These are phyloP conservation scores for Carcina quercana DNA, from an alignment of 2,888 invertebrate genomes.

Conservation along the genomic window DNA sequence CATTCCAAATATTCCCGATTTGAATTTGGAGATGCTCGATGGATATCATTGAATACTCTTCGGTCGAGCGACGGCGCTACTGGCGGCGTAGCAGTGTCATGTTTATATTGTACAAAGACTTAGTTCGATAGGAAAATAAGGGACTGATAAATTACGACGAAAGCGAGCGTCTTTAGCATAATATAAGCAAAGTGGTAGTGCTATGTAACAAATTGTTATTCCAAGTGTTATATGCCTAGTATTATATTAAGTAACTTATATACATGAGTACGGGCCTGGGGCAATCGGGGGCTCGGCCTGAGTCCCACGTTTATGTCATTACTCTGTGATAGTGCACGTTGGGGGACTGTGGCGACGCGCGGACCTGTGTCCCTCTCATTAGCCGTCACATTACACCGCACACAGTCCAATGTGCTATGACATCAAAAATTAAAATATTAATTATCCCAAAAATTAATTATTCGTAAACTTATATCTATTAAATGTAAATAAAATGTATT, in stretches of 20 bases:
- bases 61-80: slow-evolving; percentile 16
- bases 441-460: slow-evolving; percentile 74
- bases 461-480: slow-evolving; percentile 62
- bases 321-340: slow-evolving; percentile 72
- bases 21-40: slow-evolving; percentile 18
- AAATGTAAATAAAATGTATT: slow-evolving; percentile 68
- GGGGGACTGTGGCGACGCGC: slow-evolving; percentile 40
- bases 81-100: slow-evolving; percentile 26
- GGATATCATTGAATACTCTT: too few species aligned
- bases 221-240: slow-evolving; percentile 65
- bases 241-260: slow-evolving; percentile 64
- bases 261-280: slow-evolving; percentile 70
- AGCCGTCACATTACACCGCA: slow-evolving; percentile 25
- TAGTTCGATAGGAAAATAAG: slow-evolving; percentile 36
- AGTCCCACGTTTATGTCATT: slow-evolving; percentile 68
- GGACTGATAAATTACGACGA: slow-evolving; percentile 42
- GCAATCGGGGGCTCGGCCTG: slow-evolving; percentile 60
- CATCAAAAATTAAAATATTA: slow-evolving; percentile 64
- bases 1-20: slow-evolving; percentile 42
- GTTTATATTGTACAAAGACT: slow-evolving; percentile 58
- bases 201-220: slow-evolving; percentile 63
- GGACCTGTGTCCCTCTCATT: slow-evolving; percentile 22
- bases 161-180: slow-evolving; percentile 43
- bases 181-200: slow-evolving; percentile 55
- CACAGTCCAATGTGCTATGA: slow-evolving; percentile 60